Conservation (phyloP, 37 sponge, comb jelly and placozoan genomes). For the Tethya wilhelma region DNA sequence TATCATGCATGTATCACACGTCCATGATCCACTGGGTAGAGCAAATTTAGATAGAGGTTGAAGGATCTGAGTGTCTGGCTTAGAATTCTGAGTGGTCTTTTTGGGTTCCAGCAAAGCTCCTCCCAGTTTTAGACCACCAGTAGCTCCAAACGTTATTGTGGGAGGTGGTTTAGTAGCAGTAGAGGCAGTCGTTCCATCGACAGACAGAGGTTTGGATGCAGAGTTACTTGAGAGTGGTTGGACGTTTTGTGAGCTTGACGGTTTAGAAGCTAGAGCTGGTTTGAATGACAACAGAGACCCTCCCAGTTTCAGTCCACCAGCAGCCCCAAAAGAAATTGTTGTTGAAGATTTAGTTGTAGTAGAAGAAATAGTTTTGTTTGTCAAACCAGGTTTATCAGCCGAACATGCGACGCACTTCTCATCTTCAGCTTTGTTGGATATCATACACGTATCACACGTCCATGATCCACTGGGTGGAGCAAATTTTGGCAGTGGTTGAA, state of each 20-base stretch:
- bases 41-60: neutral
- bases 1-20: conserved; percentile 38
- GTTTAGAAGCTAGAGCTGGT: too few species aligned
- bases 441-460: conserved; percentile 68
- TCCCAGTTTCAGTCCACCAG: neutral
- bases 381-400: conserved; percentile 33
- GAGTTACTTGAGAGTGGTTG: too few species aligned
- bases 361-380: neutral
- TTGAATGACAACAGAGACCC: too few species aligned
- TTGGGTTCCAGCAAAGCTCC: too few species aligned
- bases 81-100: too few species aligned
- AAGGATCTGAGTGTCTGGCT: too few species aligned
- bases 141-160: neutral
- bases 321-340: neutral
- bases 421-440: conserved; percentile 39
- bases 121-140: neutral
- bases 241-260: too few species aligned
- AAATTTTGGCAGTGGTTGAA: conserved; percentile 36
- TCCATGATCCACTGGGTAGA: conserved; percentile 8
- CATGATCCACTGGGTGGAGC: conserved; percentile 37
- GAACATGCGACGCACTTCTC: conserved; percentile 56
- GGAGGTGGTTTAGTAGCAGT: neutral
- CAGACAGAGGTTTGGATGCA: too few species aligned
- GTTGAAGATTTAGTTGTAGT: too few species aligned
- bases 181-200: too few species aligned